Evolutionary conservation across 1,140 invertebrate genomes (phyloP).

Genomic region (Psilanteris sp.): DNA sequence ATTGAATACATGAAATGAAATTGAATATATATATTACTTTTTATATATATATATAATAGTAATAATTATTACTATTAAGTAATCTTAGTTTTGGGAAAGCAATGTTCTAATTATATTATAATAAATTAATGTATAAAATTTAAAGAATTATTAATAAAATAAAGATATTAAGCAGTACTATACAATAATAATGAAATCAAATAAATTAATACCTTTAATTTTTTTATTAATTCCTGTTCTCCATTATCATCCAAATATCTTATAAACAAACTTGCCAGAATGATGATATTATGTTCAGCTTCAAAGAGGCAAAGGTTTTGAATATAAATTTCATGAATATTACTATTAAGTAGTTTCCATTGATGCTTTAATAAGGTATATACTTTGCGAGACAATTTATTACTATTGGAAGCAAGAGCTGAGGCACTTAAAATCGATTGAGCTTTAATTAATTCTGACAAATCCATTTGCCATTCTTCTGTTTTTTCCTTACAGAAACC

Average conservation of each 20-base stretch:
- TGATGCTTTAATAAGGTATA: conserved; percentile 78
- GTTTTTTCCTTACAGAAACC: conserved; percentile 72
- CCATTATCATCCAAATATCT: conserved; percentile 70
- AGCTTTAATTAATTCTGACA: conserved; percentile 82
- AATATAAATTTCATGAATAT: conserved; percentile 78
- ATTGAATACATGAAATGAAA: too few species aligned
- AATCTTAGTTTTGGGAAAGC: too few species aligned
- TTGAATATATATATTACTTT: too few species aligned
- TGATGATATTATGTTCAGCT: conserved; percentile 77
- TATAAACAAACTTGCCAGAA: conserved; percentile 74
- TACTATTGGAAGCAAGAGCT: conserved; percentile 82
- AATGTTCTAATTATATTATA: too few species aligned
- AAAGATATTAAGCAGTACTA: too few species aligned
- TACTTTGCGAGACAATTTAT: conserved; percentile 83
- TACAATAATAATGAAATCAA: too few species aligned
- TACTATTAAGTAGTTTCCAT: conserved; percentile 74
- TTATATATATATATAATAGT: too few species aligned
- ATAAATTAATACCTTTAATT: conserved; percentile 79
- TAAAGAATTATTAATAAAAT: too few species aligned
- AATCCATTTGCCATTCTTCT: conserved; percentile 69
- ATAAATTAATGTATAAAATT: too few species aligned
- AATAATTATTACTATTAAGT: too few species aligned
- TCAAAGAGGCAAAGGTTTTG: conserved; percentile 76
- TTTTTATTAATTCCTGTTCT: conserved; percentile 72
- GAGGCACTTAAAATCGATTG: conserved; percentile 84